Base-by-base conservation (phyloP, 37 sponge, comb jelly and placozoan species). In the Axinella damicornis region DNA sequence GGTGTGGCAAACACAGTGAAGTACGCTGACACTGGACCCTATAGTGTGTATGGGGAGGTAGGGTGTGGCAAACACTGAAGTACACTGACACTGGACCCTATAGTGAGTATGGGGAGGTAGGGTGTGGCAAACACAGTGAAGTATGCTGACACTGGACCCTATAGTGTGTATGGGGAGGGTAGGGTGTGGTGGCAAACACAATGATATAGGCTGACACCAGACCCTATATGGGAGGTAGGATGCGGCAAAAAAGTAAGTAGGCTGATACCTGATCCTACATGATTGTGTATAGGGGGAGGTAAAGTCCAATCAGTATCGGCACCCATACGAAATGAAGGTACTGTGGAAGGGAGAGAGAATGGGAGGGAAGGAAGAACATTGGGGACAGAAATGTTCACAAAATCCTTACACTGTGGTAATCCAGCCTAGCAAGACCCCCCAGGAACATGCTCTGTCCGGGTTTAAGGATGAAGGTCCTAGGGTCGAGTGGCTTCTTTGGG, bases 1-100 rank as follows among this genome's bases (percentile, higher is more conserved):
- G 75, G 40, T 4, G 91, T 81, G 17, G 88, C 83, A 85, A 92
- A 92, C 73, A 92, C 91, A 28, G 96, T 95, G 78, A 92, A 90
- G 55, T 92, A 95, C 0, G 68, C 95, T 34, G 90, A 78, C 21
- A 22, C 53, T 20, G 0, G 76, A 82, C 52, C 57, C 68, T 28
- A 82, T 81, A 16, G 78, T 63, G 71, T 95, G 92, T 9, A 95
- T 32, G 15, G 90, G 90, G 16, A 95, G 66, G 25, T 73, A 72
- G 1, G 75, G 40, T 4, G 91, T 81, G 17, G 88, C 83, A 85
- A 92, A 92, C 73, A 92, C 91, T 95, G 78, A 92, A 90, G 55
- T 92, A 95, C 0, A 61, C 95, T 34, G 90, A 78, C 21, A 22
- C 53, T 20, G 0, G 76, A 82, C 52, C 57, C 68, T 28, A 82